phyloP scores from a whole-genome alignment of 2,888 invertebrate genomes.

The Gasteruption jaculator region DNA sequence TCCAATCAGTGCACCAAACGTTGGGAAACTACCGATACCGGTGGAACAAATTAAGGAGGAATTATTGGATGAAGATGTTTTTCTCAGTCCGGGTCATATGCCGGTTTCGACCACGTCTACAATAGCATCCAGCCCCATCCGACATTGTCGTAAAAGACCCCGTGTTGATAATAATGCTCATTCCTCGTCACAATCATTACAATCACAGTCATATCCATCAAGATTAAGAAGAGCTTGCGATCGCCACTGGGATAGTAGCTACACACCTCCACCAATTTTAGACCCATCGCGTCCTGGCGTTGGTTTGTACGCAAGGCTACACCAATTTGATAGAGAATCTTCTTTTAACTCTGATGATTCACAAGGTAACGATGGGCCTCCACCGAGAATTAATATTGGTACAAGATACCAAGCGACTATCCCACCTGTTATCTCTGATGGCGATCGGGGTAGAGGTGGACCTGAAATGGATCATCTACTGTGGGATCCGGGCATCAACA shows the following conservation, averaged over 20 bases:
- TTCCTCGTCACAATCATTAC: slow-evolving; percentile 35
- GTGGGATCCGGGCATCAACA: slow-evolving; percentile 81
- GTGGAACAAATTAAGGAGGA: slow-evolving; percentile 60
- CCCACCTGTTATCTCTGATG: slow-evolving; percentile 54
- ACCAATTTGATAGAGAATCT: slow-evolving; percentile 46
- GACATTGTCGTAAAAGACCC: slow-evolving; percentile 62
- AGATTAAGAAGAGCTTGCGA: slow-evolving; percentile 48
- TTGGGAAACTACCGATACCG: slow-evolving; percentile 38
- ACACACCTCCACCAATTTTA: slow-evolving; percentile 91
- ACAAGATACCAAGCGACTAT: slow-evolving; percentile 80
- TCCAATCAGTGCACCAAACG: too few species aligned
- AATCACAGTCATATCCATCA: slow-evolving; percentile 44
- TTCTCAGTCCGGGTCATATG: slow-evolving; percentile 72
- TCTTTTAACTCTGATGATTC: slow-evolving; percentile 48
- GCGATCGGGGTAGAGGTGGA: slow-evolving; percentile 55
- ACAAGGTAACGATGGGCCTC: slow-evolving; percentile 51
- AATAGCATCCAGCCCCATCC: slow-evolving; percentile 58
- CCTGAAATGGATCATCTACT: slow-evolving; percentile 65
- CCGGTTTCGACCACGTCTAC: slow-evolving; percentile 52
- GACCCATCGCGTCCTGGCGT: slow-evolving; percentile 87
- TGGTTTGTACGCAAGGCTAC: slow-evolving; percentile 66
- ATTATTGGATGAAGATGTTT: slow-evolving; percentile 66
- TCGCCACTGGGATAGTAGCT: slow-evolving; percentile 54
- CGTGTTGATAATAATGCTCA: slow-evolving; percentile 56
- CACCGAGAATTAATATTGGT: slow-evolving; percentile 84